Conservation (phyloP, 2,888 invertebrate species). For the Agrotis clavis region DNA sequence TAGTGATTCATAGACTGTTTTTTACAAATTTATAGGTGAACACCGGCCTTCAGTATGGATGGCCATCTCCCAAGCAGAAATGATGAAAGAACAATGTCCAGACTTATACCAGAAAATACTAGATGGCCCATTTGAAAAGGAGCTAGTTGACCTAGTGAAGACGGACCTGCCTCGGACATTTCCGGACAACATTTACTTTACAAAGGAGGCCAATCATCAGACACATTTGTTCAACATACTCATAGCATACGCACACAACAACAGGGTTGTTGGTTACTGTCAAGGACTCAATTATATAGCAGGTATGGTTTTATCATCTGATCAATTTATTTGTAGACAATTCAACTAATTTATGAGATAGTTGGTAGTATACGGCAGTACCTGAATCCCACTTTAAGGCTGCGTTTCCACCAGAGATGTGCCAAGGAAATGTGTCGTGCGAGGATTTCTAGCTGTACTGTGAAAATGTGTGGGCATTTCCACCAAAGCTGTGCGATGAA, state of each 20-base stretch:
- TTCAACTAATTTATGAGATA: not conserved
- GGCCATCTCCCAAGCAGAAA: constrained; percentile 95
- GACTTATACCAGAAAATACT: constrained; percentile 93
- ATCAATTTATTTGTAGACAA: not conserved
- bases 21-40: constrained; percentile 79
- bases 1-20: not conserved
- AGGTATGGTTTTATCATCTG: constrained; percentile 80
- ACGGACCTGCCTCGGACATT: constrained; percentile 98
- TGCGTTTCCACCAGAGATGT: no score
- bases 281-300: constrained; percentile 99
- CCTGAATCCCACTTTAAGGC: not conserved
- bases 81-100: constrained; percentile 92
- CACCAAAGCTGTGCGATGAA: no score
- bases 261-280: constrained; percentile 97
- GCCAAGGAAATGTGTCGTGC: no score
- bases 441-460: no score
- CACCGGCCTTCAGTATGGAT: constrained; percentile 95
- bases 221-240: constrained; percentile 96
- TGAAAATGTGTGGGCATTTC: no score
- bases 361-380: no score
- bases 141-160: constrained; percentile 95
- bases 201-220: constrained; percentile 93
- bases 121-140: constrained; percentile 93
- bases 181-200: constrained; percentile 98
- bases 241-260: constrained; percentile 97